Percentiles rank a stretch among this genome's conserved stretches.
These are phyloP conservation scores for Anoplopoma fimbria DNA, from an alignment of 2,113 vertebrate genomes.

Conservation along the genomic window DNA sequence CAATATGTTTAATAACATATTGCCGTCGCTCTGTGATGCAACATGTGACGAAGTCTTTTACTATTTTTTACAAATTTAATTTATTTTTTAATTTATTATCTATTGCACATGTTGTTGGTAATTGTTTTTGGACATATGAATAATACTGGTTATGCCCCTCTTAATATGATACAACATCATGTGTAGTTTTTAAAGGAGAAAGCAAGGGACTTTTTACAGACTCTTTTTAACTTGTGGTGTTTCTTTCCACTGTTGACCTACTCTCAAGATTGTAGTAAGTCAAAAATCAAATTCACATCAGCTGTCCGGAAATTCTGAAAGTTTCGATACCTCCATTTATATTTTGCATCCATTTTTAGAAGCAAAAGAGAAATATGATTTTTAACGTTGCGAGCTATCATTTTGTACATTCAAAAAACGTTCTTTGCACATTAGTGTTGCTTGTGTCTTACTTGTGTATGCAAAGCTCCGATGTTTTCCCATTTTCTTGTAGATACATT, in stretches of 20 bases:
- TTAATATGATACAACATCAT: slow-evolving; percentile 6
- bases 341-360: slow-evolving; percentile 41
- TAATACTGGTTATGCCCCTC: background rate
- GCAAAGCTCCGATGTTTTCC: slow-evolving; percentile 41
- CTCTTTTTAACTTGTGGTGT: background rate
- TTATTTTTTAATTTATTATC: slow-evolving; percentile 80
- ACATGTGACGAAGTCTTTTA: slow-evolving; percentile 34
- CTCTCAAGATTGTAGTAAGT: background rate
- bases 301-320: slow-evolving; percentile 10
- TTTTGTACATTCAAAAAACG: slow-evolving; percentile 36
- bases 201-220: background rate
- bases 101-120: slow-evolving; percentile 44
- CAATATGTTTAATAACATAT: slow-evolving; percentile 1
- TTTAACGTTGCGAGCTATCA: slow-evolving; percentile 27
- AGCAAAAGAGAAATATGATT: background rate
- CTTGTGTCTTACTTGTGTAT: slow-evolving; percentile 42
- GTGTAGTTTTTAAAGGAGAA: slow-evolving; percentile 10
- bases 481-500: slow-evolving; percentile 58
- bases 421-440: slow-evolving; percentile 39
- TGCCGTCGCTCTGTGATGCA: slow-evolving; percentile 14
- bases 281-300: slow-evolving; percentile 21
- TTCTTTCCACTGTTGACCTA: background rate
- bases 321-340: slow-evolving; percentile 8
- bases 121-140: slow-evolving; percentile 21
- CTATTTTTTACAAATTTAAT: slow-evolving; percentile 62